Evolutionary conservation across 35 echinoderm and acorn worm genomes (phyloP), one percentile per base, ranked within the genome.

Genomic region (Eucidaris tribuloides): DNA sequence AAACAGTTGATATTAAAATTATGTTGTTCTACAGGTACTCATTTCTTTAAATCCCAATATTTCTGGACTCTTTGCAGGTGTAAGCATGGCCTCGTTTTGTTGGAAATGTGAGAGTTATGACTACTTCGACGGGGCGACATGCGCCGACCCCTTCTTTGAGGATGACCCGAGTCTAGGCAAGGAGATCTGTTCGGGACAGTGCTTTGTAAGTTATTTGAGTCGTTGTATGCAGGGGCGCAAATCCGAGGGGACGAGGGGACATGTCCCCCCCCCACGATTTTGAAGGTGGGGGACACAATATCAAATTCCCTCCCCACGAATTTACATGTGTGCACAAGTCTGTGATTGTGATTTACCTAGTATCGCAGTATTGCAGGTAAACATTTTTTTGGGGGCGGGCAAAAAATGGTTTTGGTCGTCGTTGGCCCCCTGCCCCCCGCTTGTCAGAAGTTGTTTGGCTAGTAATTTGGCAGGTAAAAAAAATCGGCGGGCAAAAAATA

Each of bases 131-230:
- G 80, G 80, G 14, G 36, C 58, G 5, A 82, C 80, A 0, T 82
- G 80, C 58, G 3, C 80, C 1, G 80, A 82, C 25, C 56, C 58
- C 41, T 88, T 88, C 59, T 79, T 58, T 6, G 15, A 31, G 7
- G 76, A 64, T 3, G 85, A 88, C 40, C 68, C 85, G 0, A n/a
- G 30, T 13, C 28, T 88, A 20, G n/a, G 29, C 0, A 88, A 88
- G 61, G 54, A 24, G 7, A 52, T 66, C 61, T 88, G 85, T 23
- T 59, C 76, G 14, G 58, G 85, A 50, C 41, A 29, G 17, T 88
- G 85, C 43, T 23, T 88, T 23, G 85, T 88, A 79, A 61, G 84
- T 78, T n/a, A n/a, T n/a, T n/a, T n/a, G n/a, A n/a, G n/a, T n/a
- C n/a, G n/a, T n/a, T n/a, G n/a, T n/a, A n/a, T n/a, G n/a, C n/a